A percentile compares a stretch with the other conserved stretches of the same genome.
These are phyloP conservation scores for Cotesia glomerata DNA, from an alignment of 1,140 invertebrate species.

Conservation along the genomic window DNA sequence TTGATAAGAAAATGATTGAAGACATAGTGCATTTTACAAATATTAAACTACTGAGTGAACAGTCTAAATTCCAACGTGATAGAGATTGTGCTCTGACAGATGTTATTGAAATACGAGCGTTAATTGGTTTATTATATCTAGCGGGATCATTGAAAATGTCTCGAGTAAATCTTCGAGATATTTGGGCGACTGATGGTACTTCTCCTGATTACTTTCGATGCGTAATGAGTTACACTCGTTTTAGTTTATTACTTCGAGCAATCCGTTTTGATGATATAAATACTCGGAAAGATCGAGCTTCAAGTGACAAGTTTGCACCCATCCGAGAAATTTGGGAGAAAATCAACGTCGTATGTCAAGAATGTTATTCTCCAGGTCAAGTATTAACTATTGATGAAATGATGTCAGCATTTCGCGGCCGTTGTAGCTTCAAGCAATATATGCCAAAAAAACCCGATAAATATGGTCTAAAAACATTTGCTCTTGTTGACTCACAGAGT, in stretches of 20 bases:
- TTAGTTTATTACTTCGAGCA: conserved; percentile 38
- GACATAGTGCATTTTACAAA: background rate
- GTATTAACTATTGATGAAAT: conserved; percentile 49
- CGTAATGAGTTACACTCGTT: background rate
- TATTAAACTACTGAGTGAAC: background rate
- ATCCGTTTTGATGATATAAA: conserved; percentile 49
- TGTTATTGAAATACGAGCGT: background rate
- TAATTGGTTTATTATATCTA: background rate
- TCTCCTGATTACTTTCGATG: background rate
- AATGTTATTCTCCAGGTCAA: conserved; percentile 22
- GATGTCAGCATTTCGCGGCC: conserved; percentile 45
- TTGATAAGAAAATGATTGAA: background rate
- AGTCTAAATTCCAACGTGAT: background rate
- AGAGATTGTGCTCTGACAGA: background rate
- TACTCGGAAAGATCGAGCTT: conserved; percentile 37
- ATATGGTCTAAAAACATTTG: conserved; percentile 25
- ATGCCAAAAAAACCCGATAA: conserved; percentile 44
- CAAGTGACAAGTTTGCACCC: conserved; percentile 47
- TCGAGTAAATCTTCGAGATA: conserved; percentile 6
- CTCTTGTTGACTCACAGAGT: conserved; percentile 21
- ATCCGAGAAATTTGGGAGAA: conserved; percentile 52
- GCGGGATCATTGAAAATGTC: background rate
- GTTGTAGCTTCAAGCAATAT: conserved; percentile 47
- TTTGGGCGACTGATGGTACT: background rate
- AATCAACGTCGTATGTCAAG: conserved; percentile 31